Evolutionary conservation across 2,113 vertebrate genomes (phyloP).

Genomic region (Trochalopteron elliotii): DNA sequence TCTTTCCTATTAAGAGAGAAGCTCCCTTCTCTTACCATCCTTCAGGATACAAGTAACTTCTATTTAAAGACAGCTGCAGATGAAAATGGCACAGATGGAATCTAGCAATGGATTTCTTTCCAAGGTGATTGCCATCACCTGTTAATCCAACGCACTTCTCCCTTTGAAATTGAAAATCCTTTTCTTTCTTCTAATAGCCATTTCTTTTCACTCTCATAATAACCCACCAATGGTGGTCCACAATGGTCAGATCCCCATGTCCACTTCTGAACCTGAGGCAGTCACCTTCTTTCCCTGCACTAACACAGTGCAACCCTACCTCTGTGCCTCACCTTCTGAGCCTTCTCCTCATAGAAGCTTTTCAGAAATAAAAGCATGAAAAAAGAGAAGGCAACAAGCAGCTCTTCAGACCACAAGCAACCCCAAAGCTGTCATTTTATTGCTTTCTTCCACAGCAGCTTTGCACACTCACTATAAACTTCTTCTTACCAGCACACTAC

Average conservation of each 20-base stretch:
- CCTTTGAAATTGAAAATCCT: not conserved
- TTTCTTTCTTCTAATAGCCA: not conserved
- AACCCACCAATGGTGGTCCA: not conserved
- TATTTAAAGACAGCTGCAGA: not conserved
- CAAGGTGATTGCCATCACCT: not conserved
- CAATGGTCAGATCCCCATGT: not conserved
- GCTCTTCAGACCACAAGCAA: not conserved
- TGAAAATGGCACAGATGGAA: not conserved
- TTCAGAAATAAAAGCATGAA: not conserved
- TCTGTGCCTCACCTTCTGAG: not conserved
- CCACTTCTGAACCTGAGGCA: not conserved
- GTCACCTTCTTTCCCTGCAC: not conserved
- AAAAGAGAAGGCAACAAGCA: not conserved
- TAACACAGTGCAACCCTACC: not conserved
- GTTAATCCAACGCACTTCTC: not conserved
- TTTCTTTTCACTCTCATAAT: not conserved
- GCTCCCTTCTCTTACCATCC: not conserved
- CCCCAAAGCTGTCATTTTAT: not conserved
- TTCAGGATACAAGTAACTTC: not conserved
- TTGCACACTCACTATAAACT: not conserved
- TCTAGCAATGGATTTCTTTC: not conserved
- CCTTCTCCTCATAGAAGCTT: not conserved
- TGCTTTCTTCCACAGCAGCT: not conserved
- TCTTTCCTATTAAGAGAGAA: not conserved
- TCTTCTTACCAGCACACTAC: not conserved